phyloP scores from a whole-genome alignment of 2,888 invertebrate genomes.

The Drosophila barbarae region DNA sequence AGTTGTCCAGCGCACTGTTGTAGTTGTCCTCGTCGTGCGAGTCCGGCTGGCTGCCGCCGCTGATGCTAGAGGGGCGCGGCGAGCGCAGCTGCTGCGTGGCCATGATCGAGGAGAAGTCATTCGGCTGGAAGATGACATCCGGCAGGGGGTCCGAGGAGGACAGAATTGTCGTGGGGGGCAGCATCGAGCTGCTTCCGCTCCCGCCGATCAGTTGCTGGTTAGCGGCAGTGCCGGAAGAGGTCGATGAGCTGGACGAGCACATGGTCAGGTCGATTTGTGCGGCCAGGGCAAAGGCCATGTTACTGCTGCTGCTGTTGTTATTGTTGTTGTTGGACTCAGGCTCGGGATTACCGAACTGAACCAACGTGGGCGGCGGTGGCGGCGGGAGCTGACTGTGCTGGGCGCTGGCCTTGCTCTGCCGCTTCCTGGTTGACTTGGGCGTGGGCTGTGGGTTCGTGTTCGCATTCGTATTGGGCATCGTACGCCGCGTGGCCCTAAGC shows the following conservation, averaged over 20 bases:
- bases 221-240: conserved; percentile 50
- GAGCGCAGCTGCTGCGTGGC: conserved; percentile 74
- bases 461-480: conserved; percentile 47
- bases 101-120: conserved; percentile 78
- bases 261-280: conserved; percentile 76
- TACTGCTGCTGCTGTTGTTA: conserved; percentile 43
- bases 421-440: conserved; percentile 35
- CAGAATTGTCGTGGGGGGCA: conserved; percentile 75
- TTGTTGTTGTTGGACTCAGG: conserved; percentile 39
- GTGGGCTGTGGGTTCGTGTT: conserved; percentile 18
- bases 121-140: conserved; percentile 76
- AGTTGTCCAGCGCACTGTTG: conserved; percentile 66
- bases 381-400: conserved; percentile 13
- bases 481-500: conserved; percentile 73
- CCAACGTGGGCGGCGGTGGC: conserved; percentile 28
- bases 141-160: conserved; percentile 77
- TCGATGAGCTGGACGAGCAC: conserved; percentile 74
- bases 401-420: conserved; percentile 34
- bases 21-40: conserved; percentile 67
- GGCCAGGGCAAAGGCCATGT: conserved; percentile 52
- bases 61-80: conserved; percentile 48
- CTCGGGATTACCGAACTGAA: conserved; percentile 31
- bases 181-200: conserved; percentile 56
- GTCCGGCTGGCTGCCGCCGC: conserved; percentile 55
- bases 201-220: conserved; percentile 37